phyloP scores from a whole-genome alignment of 2,797 vertebrate genomes.

The Selene dorsalis region DNA sequence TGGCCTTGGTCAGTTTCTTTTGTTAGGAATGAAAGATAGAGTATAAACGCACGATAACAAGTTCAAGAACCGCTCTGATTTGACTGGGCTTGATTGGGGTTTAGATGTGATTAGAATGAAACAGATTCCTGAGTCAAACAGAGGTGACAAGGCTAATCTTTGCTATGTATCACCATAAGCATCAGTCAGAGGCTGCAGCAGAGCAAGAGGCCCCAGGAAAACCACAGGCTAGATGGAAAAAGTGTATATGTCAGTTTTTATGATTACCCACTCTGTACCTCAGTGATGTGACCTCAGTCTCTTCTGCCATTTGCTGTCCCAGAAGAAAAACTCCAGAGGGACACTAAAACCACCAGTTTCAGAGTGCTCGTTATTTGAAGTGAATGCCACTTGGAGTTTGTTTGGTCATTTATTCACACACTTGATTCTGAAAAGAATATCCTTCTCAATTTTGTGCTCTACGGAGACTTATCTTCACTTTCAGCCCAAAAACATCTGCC shows the following conservation, averaged over 20 bases:
- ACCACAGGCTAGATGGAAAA: constrained; percentile 22
- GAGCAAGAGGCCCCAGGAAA: constrained; percentile 26
- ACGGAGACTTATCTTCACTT: neutral
- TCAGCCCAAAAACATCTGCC: neutral
- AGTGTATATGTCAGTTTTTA: neutral
- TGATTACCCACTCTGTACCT: constrained; percentile 19
- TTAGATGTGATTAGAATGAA: constrained; percentile 74
- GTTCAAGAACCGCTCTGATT: constrained; percentile 66
- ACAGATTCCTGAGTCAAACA: constrained; percentile 68
- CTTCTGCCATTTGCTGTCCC: neutral
- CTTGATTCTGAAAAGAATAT: constrained; percentile 11
- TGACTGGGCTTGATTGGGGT: constrained; percentile 67
- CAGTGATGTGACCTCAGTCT: neutral
- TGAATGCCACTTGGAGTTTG: neutral
- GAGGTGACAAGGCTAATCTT: constrained; percentile 59
- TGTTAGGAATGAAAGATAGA: constrained; percentile 69
- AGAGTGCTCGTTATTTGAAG: constrained; percentile 4
- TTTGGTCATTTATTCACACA: neutral
- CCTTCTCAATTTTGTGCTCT: constrained; percentile 11
- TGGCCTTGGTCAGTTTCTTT: constrained; percentile 58
- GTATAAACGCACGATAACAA: constrained; percentile 55
- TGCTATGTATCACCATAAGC: constrained; percentile 41
- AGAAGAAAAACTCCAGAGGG: neutral
- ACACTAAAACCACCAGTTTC: constrained; percentile 5
- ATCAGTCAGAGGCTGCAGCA: constrained; percentile 27